Evolutionary conservation across 2,888 invertebrate genomes (phyloP).

Genomic region (Scotopteryx bipunctaria): DNA sequence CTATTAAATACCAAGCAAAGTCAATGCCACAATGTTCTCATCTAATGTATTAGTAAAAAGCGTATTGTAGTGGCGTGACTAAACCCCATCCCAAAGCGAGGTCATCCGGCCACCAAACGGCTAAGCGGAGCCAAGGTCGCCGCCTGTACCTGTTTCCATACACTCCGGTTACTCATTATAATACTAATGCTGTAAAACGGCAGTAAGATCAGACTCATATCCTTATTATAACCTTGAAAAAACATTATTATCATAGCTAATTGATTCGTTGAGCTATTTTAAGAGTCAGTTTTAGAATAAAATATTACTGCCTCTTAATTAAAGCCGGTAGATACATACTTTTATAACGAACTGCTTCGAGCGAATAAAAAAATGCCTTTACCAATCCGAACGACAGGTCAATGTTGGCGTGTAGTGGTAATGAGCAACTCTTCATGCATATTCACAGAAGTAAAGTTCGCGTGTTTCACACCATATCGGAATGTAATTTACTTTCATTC

Average conservation of each 20-base stretch:
- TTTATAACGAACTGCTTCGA: neutral
- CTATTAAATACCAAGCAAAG: constrained; percentile 9
- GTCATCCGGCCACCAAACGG: constrained; percentile 70
- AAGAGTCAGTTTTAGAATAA: neutral
- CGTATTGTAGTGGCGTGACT: constrained; percentile 64
- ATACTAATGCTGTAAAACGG: constrained; percentile 46
- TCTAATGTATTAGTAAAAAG: constrained; percentile 36
- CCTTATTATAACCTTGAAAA: constrained; percentile 30
- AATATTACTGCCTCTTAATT: neutral
- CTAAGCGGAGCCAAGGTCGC: constrained; percentile 63
- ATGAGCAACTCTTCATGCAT: constrained; percentile 8
- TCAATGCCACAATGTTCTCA: constrained; percentile 32
- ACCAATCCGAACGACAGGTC: constrained; percentile 7
- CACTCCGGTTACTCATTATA: constrained; percentile 46
- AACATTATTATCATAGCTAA: constrained; percentile 7
- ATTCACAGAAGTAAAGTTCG: constrained; percentile 15
- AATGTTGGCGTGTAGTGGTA: constrained; percentile 21
- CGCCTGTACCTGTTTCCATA: constrained; percentile 46
- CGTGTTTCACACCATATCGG: constrained; percentile 23
- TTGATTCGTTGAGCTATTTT: constrained; percentile 6
- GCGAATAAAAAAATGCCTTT: neutral
- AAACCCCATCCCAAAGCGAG: constrained; percentile 70
- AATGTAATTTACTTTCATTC: constrained; percentile 28
- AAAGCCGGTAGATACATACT: neutral
- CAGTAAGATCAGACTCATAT: constrained; percentile 41